These are phyloP conservation scores for Bombus huntii DNA, from an alignment of 1,140 invertebrate species.

Conservation along the genomic window DNA sequence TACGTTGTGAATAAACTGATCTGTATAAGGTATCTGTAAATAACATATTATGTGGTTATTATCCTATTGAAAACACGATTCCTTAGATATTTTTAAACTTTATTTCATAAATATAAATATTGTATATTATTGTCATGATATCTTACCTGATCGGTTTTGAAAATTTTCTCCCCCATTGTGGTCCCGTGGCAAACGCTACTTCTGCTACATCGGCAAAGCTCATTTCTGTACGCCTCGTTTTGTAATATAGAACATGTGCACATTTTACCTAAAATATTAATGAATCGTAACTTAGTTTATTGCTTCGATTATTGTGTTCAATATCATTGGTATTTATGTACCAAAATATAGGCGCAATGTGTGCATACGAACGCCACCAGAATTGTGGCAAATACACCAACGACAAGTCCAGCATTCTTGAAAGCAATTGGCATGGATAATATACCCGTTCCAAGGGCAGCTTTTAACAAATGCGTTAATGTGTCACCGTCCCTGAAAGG, in stretches of 20 bases:
- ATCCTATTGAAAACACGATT: background rate
- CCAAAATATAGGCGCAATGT: slow-evolving; percentile 92
- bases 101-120: background rate
- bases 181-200: slow-evolving; percentile 88
- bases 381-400: slow-evolving; percentile 91
- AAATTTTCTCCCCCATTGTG: slow-evolving; percentile 85
- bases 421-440: slow-evolving; percentile 95
- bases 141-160: slow-evolving; percentile 85
- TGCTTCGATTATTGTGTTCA: background rate
- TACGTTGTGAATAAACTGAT: slow-evolving; percentile 88
- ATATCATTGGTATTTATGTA: slow-evolving; percentile 81
- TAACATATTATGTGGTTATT: slow-evolving; percentile 2
- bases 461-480: slow-evolving; percentile 92
- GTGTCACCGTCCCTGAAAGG: slow-evolving; percentile 90
- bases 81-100: background rate
- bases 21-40: slow-evolving; percentile 77
- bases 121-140: background rate
- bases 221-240: slow-evolving; percentile 87
- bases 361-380: slow-evolving; percentile 92
- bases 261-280: slow-evolving; percentile 87
- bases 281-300: background rate
- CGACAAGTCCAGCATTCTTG: slow-evolving; percentile 89
- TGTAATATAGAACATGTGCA: slow-evolving; percentile 89
- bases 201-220: slow-evolving; percentile 91
- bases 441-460: slow-evolving; percentile 95